phyloP scores from a whole-genome alignment of 35 echinoderm and acorn worm species.

The Ptychodera flava region DNA sequence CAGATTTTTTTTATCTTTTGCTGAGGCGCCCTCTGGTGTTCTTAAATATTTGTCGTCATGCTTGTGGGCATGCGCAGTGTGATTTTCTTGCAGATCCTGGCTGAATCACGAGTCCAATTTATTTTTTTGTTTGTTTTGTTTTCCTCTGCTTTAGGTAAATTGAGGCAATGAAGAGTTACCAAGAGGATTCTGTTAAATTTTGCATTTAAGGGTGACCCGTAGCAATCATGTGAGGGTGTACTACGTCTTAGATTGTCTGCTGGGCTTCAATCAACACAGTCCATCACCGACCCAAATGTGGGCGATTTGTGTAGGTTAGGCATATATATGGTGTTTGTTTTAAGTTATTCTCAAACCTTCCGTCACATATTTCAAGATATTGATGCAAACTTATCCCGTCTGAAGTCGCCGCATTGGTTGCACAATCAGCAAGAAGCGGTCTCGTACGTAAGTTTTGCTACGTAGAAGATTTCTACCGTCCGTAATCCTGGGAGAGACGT shows the following conservation, averaged over 20 bases:
- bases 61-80: neutral
- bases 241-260: neutral
- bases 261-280: neutral
- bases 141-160: neutral
- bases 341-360: neutral
- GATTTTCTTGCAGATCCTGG: neutral
- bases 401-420: neutral
- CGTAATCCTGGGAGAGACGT: neutral
- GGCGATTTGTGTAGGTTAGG: neutral
- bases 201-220: neutral
- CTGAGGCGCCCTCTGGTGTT: neutral
- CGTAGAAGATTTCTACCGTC: neutral
- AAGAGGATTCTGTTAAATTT: neutral
- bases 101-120: neutral
- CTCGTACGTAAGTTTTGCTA: neutral
- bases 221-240: neutral
- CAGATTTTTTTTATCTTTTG: too few relatives aligned
- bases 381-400: neutral
- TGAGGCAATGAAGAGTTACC: neutral
- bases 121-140: conserved; percentile 2
- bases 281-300: neutral
- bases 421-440: neutral
- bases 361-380: neutral
- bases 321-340: neutral
- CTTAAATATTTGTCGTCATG: neutral